A percentile compares a stretch with the other conserved stretches of the same genome.
These are phyloP conservation scores for Panurus biarmicus DNA, from an alignment of 2,113 vertebrate species.

Conservation along the genomic window DNA sequence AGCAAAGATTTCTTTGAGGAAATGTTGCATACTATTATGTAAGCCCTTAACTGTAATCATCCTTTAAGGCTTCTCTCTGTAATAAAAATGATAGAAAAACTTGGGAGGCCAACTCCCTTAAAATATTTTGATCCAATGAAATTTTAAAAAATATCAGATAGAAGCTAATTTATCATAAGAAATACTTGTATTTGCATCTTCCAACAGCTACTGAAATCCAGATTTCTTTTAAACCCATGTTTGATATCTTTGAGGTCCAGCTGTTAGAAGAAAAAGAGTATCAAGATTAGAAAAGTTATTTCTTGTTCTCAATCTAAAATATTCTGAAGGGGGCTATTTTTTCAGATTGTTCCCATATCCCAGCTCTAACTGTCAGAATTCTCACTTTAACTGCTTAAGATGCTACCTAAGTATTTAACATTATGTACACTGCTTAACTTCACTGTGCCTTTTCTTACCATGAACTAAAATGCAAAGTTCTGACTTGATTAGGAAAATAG, in stretches of 20 bases:
- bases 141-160: not conserved
- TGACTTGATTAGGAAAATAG: not conserved
- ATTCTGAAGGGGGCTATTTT: not conserved
- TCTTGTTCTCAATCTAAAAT: not conserved
- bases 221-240: not conserved
- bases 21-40: not conserved
- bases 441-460: not conserved
- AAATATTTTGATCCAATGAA: not conserved
- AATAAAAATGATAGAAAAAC: not conserved
- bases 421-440: not conserved
- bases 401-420: not conserved
- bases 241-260: not conserved
- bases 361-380: not conserved
- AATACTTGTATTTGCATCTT: not conserved
- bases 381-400: not conserved
- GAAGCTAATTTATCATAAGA: not conserved
- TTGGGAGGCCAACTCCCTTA: not conserved
- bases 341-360: not conserved
- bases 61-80: not conserved
- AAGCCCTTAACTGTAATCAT: not conserved
- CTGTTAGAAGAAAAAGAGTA: not conserved
- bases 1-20: not conserved
- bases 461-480: not conserved
- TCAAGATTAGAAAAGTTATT: not conserved
- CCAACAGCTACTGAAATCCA: not conserved